Evolutionary conservation across 2,888 invertebrate species (phyloP).

Genomic region (Drosophila subquinaria): DNA sequence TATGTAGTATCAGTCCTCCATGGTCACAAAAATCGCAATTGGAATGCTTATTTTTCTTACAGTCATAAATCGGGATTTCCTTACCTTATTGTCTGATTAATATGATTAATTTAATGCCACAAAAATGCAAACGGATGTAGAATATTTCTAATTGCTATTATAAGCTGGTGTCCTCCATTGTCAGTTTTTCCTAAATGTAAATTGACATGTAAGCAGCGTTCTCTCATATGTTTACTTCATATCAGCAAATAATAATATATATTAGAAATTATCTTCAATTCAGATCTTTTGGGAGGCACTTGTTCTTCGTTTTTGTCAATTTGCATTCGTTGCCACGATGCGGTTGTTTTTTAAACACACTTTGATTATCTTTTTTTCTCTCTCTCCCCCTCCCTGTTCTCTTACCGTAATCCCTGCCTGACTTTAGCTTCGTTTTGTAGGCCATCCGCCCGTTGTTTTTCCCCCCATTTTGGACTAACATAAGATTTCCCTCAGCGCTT

Average conservation of each 20-base stretch:
- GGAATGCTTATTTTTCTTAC: background rate
- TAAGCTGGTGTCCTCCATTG: background rate
- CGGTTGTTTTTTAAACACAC: constrained; percentile 32
- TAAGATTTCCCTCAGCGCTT: constrained; percentile 33
- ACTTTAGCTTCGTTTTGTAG: constrained; percentile 7
- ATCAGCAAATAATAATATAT: constrained; percentile 4
- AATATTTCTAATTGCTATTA: background rate
- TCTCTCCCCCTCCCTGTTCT: background rate
- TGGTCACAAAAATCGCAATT: constrained; percentile 15
- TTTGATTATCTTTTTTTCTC: constrained; percentile 46
- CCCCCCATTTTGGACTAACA: constrained; percentile 16
- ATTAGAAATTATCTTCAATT: constrained; percentile 11
- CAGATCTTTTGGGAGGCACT: constrained; percentile 21
- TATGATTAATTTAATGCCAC: constrained; percentile 2
- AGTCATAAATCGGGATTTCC: constrained; percentile 11
- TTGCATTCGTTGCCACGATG: constrained; percentile 36
- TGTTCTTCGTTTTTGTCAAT: constrained; percentile 26
- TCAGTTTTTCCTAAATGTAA: background rate
- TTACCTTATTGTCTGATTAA: background rate
- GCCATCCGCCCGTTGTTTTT: constrained; percentile 15
- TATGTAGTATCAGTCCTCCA: background rate
- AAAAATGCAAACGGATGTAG: too few relatives aligned
- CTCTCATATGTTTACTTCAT: background rate
- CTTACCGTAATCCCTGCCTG: background rate
- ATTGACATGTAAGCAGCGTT: background rate